Evolutionary conservation across 2,888 invertebrate genomes (phyloP).

Genomic region (Zelleria hepariella): DNA sequence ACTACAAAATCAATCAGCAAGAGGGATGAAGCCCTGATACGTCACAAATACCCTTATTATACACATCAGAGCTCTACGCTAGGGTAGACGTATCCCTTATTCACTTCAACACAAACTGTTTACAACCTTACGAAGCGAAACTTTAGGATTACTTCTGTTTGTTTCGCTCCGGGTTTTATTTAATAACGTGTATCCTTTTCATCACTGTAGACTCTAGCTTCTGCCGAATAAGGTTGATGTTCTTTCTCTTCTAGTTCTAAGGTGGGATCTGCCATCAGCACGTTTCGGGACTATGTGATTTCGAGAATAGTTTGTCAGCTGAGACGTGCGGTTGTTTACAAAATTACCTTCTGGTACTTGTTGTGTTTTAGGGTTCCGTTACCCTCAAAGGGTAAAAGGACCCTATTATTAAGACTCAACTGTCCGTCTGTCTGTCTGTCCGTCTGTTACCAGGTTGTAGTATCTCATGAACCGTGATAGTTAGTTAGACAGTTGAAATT

Average conservation of each 20-base stretch:
- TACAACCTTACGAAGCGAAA: background rate
- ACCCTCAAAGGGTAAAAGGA: background rate
- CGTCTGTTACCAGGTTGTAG: no score
- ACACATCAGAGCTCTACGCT: background rate
- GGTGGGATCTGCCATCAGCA: background rate
- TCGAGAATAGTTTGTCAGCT: background rate
- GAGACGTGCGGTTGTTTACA: background rate
- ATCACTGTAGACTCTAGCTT: background rate
- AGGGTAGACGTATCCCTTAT: background rate
- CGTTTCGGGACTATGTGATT: background rate
- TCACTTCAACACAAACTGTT: background rate
- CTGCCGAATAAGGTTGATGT: background rate
- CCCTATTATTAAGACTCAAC: no score
- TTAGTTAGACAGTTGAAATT: no score
- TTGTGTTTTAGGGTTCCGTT: background rate
- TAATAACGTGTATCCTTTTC: background rate
- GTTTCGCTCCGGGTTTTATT: background rate
- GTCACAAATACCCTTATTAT: constrained; percentile 2
- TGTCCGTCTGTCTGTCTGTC: no score
- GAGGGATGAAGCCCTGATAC: background rate
- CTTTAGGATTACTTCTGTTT: background rate
- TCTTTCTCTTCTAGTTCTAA: background rate
- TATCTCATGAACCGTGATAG: no score
- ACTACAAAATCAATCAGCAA: constrained; percentile 1
- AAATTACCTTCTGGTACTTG: background rate